Conservation (phyloP, 2,888 invertebrate genomes). For the Ceraclea dissimilis region DNA sequence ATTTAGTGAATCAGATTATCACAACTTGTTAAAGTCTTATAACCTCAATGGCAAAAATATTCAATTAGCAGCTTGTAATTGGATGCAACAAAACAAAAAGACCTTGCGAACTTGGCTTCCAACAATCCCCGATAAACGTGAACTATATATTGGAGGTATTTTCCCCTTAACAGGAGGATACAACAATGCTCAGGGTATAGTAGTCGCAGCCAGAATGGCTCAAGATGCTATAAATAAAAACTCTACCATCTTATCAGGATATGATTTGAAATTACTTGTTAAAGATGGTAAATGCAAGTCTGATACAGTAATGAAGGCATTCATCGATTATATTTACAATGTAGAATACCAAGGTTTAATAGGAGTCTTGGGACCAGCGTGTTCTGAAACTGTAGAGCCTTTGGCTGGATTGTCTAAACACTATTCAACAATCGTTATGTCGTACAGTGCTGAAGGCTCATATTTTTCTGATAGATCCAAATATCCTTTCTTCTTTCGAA, state of each 20-base stretch:
- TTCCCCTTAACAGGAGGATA: constrained; percentile 58
- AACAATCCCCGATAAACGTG: constrained; percentile 30
- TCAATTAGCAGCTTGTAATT: constrained; percentile 56
- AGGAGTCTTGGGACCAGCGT: constrained; percentile 72
- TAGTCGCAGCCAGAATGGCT: constrained; percentile 56
- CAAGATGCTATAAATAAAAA: constrained; percentile 55
- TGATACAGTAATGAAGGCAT: constrained; percentile 66
- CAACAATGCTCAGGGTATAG: constrained; percentile 49
- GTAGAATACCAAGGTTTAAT: constrained; percentile 50
- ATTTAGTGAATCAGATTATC: constrained; percentile 48
- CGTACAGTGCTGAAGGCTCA: constrained; percentile 72
- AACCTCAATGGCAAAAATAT: constrained; percentile 32
- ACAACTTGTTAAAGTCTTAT: constrained; percentile 35
- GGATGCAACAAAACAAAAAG: constrained; percentile 48
- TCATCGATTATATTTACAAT: constrained; percentile 60
- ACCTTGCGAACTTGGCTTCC: constrained; percentile 44
- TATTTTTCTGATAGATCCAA: constrained; percentile 59
- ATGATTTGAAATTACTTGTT: constrained; percentile 48
- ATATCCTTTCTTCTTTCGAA: constrained; percentile 73
- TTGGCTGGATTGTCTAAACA: constrained; percentile 69
- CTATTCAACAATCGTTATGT: constrained; percentile 63
- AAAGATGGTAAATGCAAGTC: constrained; percentile 63
- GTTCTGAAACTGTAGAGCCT: constrained; percentile 74
- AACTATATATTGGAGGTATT: constrained; percentile 58
- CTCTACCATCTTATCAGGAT: constrained; percentile 49